These are phyloP conservation scores for Phyllopteryx taeniolatus DNA, from an alignment of 2,113 vertebrate species.

Conservation along the genomic window DNA sequence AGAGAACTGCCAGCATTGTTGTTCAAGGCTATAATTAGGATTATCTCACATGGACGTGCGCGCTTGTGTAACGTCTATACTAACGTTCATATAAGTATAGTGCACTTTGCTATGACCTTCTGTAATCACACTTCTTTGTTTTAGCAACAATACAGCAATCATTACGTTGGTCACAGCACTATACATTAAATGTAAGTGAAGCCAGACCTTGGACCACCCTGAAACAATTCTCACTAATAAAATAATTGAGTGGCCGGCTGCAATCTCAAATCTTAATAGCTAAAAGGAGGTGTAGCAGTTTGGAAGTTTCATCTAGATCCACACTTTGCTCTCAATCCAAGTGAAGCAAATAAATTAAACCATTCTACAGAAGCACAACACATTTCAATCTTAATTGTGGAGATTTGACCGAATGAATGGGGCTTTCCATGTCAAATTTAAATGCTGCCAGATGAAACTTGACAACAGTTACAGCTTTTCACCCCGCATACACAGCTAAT, in stretches of 20 bases:
- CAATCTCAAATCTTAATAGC: too few relatives aligned
- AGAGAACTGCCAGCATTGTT: slow-evolving; percentile 54
- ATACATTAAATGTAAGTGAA: not conserved
- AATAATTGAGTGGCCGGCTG: not conserved
- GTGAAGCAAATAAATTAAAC: not conserved
- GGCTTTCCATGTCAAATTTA: not conserved
- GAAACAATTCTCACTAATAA: not conserved
- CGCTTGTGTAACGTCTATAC: slow-evolving; percentile 25
- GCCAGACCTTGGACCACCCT: not conserved
- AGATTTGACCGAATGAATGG: not conserved
- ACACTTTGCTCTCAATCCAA: not conserved
- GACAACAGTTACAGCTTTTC: not conserved
- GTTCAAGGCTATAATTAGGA: slow-evolving; percentile 56
- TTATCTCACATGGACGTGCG: slow-evolving; percentile 32
- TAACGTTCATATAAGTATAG: slow-evolving; percentile 16
- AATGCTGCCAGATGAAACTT: not conserved
- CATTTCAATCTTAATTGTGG: not conserved
- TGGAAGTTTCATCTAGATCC: not conserved
- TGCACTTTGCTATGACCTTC: slow-evolving; percentile 10
- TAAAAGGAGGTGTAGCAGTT: not conserved
- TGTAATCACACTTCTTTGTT: slow-evolving; percentile 5
- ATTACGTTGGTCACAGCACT: not conserved
- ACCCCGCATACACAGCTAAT: not conserved
- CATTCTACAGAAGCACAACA: not conserved
- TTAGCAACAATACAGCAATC: slow-evolving; percentile 21